These are phyloP conservation scores for Callopanchax toddi DNA, from an alignment of 2,113 vertebrate genomes.

Conservation along the genomic window DNA sequence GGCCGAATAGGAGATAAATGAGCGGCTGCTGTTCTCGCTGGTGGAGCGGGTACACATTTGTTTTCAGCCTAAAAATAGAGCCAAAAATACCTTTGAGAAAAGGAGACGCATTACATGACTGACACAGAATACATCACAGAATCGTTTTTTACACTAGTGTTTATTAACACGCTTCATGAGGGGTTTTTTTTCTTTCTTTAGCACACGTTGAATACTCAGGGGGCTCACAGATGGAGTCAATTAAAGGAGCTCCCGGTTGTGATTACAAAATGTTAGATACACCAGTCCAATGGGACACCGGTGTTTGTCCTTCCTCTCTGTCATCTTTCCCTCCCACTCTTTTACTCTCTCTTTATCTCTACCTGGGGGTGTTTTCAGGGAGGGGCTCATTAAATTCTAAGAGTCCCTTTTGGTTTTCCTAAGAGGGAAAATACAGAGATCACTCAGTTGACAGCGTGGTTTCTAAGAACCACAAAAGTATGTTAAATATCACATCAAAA, in stretches of 20 bases:
- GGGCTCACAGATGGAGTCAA: conserved; percentile 60
- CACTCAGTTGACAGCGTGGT: not conserved
- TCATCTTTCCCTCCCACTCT: conserved; percentile 56
- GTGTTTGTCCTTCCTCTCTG: conserved; percentile 64
- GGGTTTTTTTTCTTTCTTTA: conserved; percentile 3
- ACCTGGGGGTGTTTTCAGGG: conserved; percentile 38
- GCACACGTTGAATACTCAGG: conserved; percentile 30
- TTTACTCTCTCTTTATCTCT: conserved; percentile 37
- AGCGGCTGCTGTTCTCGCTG: too few relatives aligned
- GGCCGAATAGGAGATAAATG: not conserved
- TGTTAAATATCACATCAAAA: too few relatives aligned
- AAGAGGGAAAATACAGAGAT: conserved; percentile 15
- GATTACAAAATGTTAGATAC: conserved; percentile 65
- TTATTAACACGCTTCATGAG: conserved; percentile 35
- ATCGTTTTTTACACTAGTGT: conserved; percentile 33
- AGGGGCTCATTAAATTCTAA: conserved; percentile 47
- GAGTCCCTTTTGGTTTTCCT: conserved; percentile 11
- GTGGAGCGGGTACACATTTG: not conserved
- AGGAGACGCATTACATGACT: not conserved
- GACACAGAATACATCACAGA: conserved; percentile 1
- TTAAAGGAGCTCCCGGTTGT: conserved; percentile 66
- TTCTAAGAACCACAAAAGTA: not conserved
- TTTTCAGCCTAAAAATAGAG: conserved; percentile 3
- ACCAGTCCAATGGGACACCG: conserved; percentile 45
- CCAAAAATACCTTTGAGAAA: conserved; percentile 9